These are phyloP conservation scores for Choreutis nemorana DNA, from an alignment of 2,888 invertebrate species.

Conservation along the genomic window DNA sequence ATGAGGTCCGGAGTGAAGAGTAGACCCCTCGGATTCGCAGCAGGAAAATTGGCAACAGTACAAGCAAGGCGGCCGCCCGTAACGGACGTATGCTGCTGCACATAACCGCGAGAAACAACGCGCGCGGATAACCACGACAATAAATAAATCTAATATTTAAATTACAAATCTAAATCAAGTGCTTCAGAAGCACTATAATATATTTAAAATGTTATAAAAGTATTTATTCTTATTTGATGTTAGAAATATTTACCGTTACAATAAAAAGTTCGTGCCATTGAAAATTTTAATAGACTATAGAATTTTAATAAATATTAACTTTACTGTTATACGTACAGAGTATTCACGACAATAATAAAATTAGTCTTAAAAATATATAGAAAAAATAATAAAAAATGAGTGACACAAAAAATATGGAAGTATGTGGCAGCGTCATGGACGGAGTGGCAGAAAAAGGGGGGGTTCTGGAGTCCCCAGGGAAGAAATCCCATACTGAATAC, in stretches of 20 bases:
- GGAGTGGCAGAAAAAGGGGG: slow-evolving; percentile 48
- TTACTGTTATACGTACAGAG: too few species aligned
- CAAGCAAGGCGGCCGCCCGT: too few species aligned
- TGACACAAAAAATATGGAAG: slow-evolving; percentile 44
- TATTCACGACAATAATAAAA: slow-evolving; percentile 9
- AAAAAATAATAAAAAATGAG: slow-evolving; percentile 25
- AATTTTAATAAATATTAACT: too few species aligned
- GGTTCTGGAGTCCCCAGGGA: slow-evolving; percentile 39
- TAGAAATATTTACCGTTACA: not conserved
- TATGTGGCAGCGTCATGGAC: slow-evolving; percentile 59
- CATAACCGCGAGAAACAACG: too few species aligned
- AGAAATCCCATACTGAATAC: slow-evolving; percentile 53
- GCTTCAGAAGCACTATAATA: slow-evolving; percentile 17
- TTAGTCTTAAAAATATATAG: slow-evolving; percentile 1
- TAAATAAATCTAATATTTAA: too few species aligned
- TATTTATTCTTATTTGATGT: not conserved
- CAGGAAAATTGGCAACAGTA: too few species aligned
- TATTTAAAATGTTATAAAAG: not conserved
- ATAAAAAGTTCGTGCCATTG: too few species aligned
- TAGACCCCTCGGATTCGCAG: too few species aligned
- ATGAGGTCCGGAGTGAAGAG: too few species aligned
- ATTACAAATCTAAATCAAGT: too few species aligned
- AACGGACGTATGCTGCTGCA: too few species aligned
- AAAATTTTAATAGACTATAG: slow-evolving; percentile 11
- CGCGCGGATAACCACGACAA: too few species aligned